Percentiles rank a stretch among this genome's conserved stretches.
Conservation (phyloP, 2,888 invertebrate genomes). For the Agonopterix alstromeriana region DNA sequence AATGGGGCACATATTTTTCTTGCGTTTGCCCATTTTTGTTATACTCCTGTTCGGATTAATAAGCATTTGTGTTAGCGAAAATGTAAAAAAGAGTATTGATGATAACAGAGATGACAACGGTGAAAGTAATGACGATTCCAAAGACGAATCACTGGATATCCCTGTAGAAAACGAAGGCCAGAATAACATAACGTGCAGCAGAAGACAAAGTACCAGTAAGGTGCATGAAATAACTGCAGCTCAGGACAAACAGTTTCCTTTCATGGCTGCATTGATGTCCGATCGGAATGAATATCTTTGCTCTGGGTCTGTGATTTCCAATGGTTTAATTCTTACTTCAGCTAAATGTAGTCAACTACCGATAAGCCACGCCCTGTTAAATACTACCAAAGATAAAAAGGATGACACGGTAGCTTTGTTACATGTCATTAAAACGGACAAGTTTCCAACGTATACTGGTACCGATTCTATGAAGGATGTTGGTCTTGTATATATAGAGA, state of each 20-base stretch:
- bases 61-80: constrained; percentile 31
- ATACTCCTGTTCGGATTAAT: constrained; percentile 30
- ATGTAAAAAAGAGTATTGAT: constrained; percentile 57
- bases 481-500: constrained; percentile 53
- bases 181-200: constrained; percentile 39
- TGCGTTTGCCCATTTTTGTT: constrained; percentile 31
- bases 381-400: constrained; percentile 46
- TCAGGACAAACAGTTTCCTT: constrained; percentile 48
- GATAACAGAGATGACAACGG: constrained; percentile 50
- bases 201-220: constrained; percentile 47
- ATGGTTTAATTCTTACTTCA: constrained; percentile 55
- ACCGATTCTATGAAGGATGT: constrained; percentile 42
- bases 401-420: constrained; percentile 35
- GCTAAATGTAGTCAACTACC: constrained; percentile 41
- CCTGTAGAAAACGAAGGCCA: constrained; percentile 33
- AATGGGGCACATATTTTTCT: constrained; percentile 33
- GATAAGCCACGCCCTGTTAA: constrained; percentile 47
- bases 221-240: constrained; percentile 55
- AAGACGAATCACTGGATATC: constrained; percentile 52
- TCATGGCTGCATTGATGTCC: constrained; percentile 58
- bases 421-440: constrained; percentile 48
- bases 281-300: constrained; percentile 56
- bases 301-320: constrained; percentile 51
- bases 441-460: constrained; percentile 47
- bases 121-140: constrained; percentile 44